phyloP scores from a whole-genome alignment of 1,140 invertebrate species.

The Cardiocondyla obscurior region DNA sequence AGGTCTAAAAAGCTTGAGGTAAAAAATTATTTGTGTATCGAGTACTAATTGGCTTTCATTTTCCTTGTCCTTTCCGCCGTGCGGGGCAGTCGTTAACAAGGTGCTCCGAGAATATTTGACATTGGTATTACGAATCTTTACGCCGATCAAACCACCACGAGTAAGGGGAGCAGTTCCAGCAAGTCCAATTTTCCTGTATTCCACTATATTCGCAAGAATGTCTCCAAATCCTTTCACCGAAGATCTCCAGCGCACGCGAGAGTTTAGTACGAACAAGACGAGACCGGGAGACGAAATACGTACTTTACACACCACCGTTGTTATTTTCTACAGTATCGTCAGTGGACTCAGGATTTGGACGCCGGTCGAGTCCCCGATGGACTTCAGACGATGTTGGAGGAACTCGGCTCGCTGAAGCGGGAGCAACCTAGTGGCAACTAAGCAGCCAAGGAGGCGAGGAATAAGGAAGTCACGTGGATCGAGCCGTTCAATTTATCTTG shows the following conservation, averaged over 20 bases:
- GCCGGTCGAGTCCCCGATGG: constrained; percentile 91
- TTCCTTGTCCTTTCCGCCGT: background rate
- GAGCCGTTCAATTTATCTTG: constrained; percentile 26
- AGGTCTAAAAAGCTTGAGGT: background rate
- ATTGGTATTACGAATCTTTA: background rate
- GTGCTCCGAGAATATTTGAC: background rate
- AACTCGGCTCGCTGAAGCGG: constrained; percentile 87
- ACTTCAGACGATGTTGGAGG: constrained; percentile 89
- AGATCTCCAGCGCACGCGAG: constrained; percentile 14
- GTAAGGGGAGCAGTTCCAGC: background rate
- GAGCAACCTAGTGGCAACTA: constrained; percentile 80
- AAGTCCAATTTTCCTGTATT: background rate
- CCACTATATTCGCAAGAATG: background rate
- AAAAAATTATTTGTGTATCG: constrained; percentile 3
- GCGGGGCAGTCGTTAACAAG: constrained; percentile 12
- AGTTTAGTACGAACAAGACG: background rate
- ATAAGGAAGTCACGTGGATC: constrained; percentile 57
- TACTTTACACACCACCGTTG: constrained; percentile 34
- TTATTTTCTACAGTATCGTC: constrained; percentile 87
- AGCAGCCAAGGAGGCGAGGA: constrained; percentile 17
- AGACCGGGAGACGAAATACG: background rate
- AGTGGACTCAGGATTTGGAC: constrained; percentile 91
- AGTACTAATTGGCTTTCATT: background rate
- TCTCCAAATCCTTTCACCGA: background rate
- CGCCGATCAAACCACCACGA: background rate